Conservation (phyloP, 2,797 vertebrate species). For the Oryzias dopingdopingensis region DNA sequence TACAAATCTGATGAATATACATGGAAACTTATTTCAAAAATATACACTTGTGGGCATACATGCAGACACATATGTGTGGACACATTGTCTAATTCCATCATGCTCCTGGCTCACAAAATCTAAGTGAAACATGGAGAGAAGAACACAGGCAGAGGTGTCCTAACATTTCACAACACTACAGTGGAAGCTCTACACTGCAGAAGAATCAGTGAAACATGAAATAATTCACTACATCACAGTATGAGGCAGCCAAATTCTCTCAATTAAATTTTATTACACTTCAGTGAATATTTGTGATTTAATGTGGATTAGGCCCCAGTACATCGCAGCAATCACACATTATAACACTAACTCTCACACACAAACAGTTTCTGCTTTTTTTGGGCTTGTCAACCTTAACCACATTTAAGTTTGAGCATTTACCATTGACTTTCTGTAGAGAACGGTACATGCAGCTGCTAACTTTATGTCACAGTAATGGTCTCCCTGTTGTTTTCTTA, state of each 20-base stretch:
- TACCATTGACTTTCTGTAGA: too few species aligned
- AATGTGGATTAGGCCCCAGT: constrained; percentile 46
- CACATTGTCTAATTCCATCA: constrained; percentile 52
- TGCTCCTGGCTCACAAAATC: constrained; percentile 6
- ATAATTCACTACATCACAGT: constrained; percentile 46
- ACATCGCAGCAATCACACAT: constrained; percentile 4
- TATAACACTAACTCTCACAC: constrained; percentile 1
- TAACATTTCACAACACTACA: constrained; percentile 53
- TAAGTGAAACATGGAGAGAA: constrained; percentile 22
- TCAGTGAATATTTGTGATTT: constrained; percentile 56
- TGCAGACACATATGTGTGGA: constrained; percentile 17
- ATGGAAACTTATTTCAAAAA: constrained; percentile 28
- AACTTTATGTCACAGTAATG: background rate
- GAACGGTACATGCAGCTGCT: background rate
- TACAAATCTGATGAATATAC: constrained; percentile 48
- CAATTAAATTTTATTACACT: constrained; percentile 56
- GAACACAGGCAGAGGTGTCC: constrained; percentile 35
- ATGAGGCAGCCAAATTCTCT: constrained; percentile 41
- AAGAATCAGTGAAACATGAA: constrained; percentile 45
- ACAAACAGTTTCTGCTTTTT: background rate
- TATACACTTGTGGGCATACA: constrained; percentile 6
- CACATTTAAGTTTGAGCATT: too few species aligned
- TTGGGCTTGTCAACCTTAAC: too few species aligned
- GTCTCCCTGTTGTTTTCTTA: background rate
- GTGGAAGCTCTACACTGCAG: constrained; percentile 29